Evolutionary conservation across 2,113 vertebrate genomes (phyloP), one percentile per base, ranked within the genome.

Genomic region (Recurvirostra avosetta): DNA sequence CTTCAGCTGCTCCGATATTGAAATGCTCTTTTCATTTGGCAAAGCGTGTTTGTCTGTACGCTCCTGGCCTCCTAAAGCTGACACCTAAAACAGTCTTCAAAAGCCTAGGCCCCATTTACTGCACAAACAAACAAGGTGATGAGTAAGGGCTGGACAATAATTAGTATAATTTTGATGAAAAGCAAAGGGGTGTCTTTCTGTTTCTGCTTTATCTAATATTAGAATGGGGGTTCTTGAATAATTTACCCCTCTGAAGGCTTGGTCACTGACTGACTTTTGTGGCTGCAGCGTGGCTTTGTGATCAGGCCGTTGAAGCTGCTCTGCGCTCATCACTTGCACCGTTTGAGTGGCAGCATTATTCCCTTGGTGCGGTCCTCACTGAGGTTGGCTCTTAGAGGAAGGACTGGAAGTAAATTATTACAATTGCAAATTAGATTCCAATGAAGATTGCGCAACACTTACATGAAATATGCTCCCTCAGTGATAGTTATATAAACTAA

Each of bases 341-440:
- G 1, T 62, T 29, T 62, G 73, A 87, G 73, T 61, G 67, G 67
- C 59, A 82, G 75, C 2, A 1, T 50, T 55, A 92, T 47, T 96
- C 88, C 82, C 72, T 47, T 25, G 15, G 47, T 45, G 43, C 70
- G 38, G 65, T 19, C 43, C 47, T 84, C 67, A 56, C 55, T 93
- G 65, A 92, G 73, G 47, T 56, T 26, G 30, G 49, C 78, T 90
- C 74, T 94, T 81, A 75, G n/a, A 83, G 41, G 38, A 79, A 83
- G 20, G 17, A 56, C 15, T 71, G 30, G 29, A 86, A 92, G 34
- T 62, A 63, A 78, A 72, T 94, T 20, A 74, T 89, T 80, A 86
- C 50, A 79, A 47, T 86, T 92, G 65, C 86, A 92, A 83, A 94
- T 88, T 58, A 86, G 65, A 56, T 95, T 95, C 56, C 72, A 76